phyloP scores from a whole-genome alignment of 2,797 vertebrate species.

The Catostomus latipinnis region DNA sequence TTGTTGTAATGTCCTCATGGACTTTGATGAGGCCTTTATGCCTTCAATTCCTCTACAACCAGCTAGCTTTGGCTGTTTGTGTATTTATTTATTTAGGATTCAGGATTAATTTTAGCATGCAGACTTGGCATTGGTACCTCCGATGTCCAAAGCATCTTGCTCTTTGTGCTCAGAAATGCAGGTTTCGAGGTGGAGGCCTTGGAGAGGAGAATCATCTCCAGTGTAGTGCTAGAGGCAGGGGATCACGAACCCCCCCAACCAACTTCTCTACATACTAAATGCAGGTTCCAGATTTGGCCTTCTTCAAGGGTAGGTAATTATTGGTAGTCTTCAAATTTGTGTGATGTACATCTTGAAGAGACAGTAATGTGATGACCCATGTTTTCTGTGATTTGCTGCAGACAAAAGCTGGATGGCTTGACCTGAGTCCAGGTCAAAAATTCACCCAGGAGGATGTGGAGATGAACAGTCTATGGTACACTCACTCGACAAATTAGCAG shows the following conservation, averaged over 20 bases:
- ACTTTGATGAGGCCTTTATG: slow-evolving; percentile 62
- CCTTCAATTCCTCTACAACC: slow-evolving; percentile 67
- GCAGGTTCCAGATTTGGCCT: slow-evolving; percentile 67
- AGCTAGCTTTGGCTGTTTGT: slow-evolving; percentile 52
- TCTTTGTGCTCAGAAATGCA: slow-evolving; percentile 67
- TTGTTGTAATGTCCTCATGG: slow-evolving; percentile 68
- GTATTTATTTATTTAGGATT: slow-evolving; percentile 58
- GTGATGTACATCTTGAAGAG: not conserved
- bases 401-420: slow-evolving; percentile 64
- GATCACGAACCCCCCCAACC: slow-evolving; percentile 69
- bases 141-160: slow-evolving; percentile 19
- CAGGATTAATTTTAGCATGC: slow-evolving; percentile 46
- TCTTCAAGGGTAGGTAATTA: slow-evolving; percentile 69
- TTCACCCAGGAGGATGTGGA: slow-evolving; percentile 77
- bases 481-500: slow-evolving; percentile 67
- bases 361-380: not conserved
- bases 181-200: slow-evolving; percentile 70
- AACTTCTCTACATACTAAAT: slow-evolving; percentile 66
- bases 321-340: not conserved
- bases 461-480: slow-evolving; percentile 76
- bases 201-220: slow-evolving; percentile 77
- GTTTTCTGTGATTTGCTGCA: slow-evolving; percentile 49
- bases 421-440: slow-evolving; percentile 73
- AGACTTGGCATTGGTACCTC: slow-evolving; percentile 30
- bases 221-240: slow-evolving; percentile 71